Evolutionary conservation across 2,113 vertebrate species (phyloP).

Genomic region (Alligator sinensis): DNA sequence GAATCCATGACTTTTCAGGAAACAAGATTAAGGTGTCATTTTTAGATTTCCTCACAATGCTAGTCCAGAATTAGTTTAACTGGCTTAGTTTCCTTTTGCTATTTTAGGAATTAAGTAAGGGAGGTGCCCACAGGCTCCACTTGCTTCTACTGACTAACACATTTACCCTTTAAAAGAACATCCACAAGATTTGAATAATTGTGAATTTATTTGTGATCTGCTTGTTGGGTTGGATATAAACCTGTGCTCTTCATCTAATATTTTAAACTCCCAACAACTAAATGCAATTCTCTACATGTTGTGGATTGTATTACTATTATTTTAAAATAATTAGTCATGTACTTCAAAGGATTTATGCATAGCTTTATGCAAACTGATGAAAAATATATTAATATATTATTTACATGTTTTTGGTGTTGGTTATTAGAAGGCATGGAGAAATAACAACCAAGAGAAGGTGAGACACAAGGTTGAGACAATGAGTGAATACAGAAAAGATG

Average conservation of each 20-base stretch:
- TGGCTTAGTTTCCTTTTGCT: background rate
- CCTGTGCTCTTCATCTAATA: background rate
- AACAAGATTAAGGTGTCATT: background rate
- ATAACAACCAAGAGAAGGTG: background rate
- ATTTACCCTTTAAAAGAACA: background rate
- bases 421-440: fast-evolving
- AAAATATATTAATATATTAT: background rate
- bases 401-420: background rate
- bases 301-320: background rate
- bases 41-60: background rate
- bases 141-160: background rate
- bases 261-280: fast-evolving
- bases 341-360: background rate
- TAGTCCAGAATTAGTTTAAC: background rate
- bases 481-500: background rate
- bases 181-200: background rate
- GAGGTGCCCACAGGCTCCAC: background rate
- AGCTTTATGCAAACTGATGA: background rate
- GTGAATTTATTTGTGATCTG: background rate
- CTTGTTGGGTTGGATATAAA: background rate
- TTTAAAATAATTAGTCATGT: background rate
- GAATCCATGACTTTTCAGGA: background rate
- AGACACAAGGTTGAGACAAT: background rate
- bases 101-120: background rate
- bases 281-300: fast-evolving